Evolutionary conservation across 2,113 vertebrate species (phyloP).

Genomic region (Istiophorus platypterus): DNA sequence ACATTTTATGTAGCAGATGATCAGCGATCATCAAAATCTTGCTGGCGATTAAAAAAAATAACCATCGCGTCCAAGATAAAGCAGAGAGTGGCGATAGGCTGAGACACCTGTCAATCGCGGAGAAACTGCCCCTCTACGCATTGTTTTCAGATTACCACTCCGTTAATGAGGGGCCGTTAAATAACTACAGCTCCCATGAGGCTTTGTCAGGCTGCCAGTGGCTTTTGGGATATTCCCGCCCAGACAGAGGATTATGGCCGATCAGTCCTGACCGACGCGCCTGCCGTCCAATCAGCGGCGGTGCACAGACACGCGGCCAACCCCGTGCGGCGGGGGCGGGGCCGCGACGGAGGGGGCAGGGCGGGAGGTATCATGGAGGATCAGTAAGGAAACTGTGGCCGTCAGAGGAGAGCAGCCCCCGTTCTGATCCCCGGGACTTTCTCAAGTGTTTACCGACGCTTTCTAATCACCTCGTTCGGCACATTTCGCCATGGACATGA

Average conservation of each 20-base stretch:
- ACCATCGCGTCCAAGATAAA: no score
- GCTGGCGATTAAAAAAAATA: no score
- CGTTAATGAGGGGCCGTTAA: neutral
- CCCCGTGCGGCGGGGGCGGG: slow-evolving; percentile 77
- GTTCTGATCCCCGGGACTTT: slow-evolving; percentile 66
- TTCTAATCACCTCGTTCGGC: neutral
- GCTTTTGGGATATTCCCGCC: slow-evolving; percentile 10
- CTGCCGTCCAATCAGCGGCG: slow-evolving; percentile 41
- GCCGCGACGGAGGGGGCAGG: slow-evolving; percentile 84
- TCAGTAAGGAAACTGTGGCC: slow-evolving; percentile 88
- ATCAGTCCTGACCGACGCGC: slow-evolving; percentile 60
- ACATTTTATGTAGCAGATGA: no score
- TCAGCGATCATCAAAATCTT: no score
- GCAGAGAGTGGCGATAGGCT: no score
- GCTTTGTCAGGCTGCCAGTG: neutral
- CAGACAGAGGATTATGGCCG: slow-evolving; percentile 44
- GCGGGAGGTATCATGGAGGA: slow-evolving; percentile 93
- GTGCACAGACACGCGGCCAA: slow-evolving; percentile 69
- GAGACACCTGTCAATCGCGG: neutral
- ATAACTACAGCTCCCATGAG: slow-evolving; percentile 45
- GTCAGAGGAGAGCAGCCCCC: slow-evolving; percentile 83
- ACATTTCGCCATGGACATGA: slow-evolving; percentile 87
- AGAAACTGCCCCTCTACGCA: neutral
- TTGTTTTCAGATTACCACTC: neutral
- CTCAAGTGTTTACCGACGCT: slow-evolving; percentile 33